phyloP scores from a whole-genome alignment of 1,140 invertebrate species.

The Pseudomyrmex concolor region DNA sequence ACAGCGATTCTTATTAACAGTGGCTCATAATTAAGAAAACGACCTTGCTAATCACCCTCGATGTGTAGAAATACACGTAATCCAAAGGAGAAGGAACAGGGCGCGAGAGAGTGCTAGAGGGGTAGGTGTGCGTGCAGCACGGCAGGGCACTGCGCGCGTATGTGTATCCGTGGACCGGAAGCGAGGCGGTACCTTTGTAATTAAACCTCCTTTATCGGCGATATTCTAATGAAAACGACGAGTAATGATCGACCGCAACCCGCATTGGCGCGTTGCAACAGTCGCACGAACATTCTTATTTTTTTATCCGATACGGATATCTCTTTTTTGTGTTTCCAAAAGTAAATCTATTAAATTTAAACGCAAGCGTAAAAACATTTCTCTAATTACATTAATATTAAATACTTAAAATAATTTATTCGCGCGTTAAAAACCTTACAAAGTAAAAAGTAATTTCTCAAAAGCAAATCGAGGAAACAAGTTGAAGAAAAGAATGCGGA shows the following conservation, averaged over 20 bases:
- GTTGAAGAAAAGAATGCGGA: not conserved
- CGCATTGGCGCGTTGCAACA: constrained; percentile 19
- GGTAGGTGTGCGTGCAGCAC: constrained; percentile 76
- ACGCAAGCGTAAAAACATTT: not conserved
- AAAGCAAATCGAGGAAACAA: not conserved
- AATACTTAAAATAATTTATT: not conserved
- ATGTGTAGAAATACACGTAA: constrained; percentile 65
- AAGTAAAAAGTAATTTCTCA: not conserved
- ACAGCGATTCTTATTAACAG: constrained; percentile 47
- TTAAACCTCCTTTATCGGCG: constrained; percentile 81
- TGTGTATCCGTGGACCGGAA: constrained; percentile 75
- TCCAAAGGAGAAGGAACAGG: constrained; percentile 5
- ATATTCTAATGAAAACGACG: constrained; percentile 82
- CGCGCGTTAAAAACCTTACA: not conserved
- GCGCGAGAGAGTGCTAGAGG: constrained; percentile 25
- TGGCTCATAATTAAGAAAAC: constrained; percentile 72
- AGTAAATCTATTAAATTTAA: not conserved
- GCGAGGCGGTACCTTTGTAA: constrained; percentile 79
- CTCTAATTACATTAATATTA: not conserved
- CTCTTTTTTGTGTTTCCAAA: not conserved
- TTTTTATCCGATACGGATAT: not conserved
- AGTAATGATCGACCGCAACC: constrained; percentile 78
- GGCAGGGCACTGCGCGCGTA: constrained; percentile 67
- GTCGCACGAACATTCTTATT: constrained; percentile 28
- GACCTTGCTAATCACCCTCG: constrained; percentile 70